phyloP scores from a whole-genome alignment of 2,888 invertebrate genomes.

The Quadroppia sp. region DNA sequence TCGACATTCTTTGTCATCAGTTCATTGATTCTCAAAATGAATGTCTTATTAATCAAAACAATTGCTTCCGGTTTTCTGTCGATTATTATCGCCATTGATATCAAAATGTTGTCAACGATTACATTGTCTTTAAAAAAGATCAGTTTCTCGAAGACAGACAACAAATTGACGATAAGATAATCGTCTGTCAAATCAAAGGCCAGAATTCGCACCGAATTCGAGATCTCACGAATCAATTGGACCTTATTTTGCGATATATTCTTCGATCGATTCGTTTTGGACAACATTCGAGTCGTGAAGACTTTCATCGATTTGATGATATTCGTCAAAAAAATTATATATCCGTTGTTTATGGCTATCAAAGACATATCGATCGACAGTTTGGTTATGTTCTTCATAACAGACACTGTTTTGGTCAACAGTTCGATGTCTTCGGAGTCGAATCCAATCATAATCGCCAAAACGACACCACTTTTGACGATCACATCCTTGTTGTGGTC shows the following conservation, averaged over 20 bases:
- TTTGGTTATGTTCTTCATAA: background rate
- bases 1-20: background rate
- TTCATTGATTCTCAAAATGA: background rate
- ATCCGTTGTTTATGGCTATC: conserved; percentile 12
- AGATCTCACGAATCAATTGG: background rate
- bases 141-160: conserved; percentile 1
- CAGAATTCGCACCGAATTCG: background rate
- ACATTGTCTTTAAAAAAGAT: conserved; percentile 7
- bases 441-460: background rate
- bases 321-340: background rate
- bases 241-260: background rate
- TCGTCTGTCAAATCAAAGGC: background rate
- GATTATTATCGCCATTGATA: background rate
- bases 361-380: background rate
- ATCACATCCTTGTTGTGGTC: background rate
- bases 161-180: background rate
- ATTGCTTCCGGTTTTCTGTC: background rate
- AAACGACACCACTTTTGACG: background rate
- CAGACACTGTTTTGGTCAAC: background rate
- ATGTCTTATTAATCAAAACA: background rate
- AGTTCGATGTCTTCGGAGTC: background rate
- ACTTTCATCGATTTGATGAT: background rate
- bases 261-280: background rate
- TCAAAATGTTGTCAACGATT: background rate
- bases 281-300: background rate